Evolutionary conservation across 2,797 vertebrate species (phyloP), one percentile per base, ranked within the genome.

Genomic region (Macropus fuliginosus): DNA sequence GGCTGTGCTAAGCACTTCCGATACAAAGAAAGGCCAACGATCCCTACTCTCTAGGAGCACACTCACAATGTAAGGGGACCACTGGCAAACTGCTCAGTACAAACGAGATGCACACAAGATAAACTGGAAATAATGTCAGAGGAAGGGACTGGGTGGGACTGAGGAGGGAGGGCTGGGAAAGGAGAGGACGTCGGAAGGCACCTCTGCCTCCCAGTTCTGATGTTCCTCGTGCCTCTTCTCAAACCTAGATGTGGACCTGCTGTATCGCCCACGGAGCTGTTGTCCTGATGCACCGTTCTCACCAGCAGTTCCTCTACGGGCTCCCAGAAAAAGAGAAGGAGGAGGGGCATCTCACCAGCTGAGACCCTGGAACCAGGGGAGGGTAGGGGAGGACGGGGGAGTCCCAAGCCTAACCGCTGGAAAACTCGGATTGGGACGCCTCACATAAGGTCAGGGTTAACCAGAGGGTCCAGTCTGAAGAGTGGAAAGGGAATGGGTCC

Each of bases 191-290:
- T 10, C 40, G 5, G 52, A 1, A 11, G 31, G 6, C 31, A 6
- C 0, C 9, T 24, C 28, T 13, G 12, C 29, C 34, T 55, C 90
- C n/a, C 27, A 54, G 14, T 52, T 46, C 50, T 40, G 52, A 91
- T 55, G 13, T 34, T 27, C 59, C 28, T 11, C n/a, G 14, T 57
- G 40, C 27, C 13, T 94, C 94, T 91, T 11, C 92, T 14, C 3
- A 24, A 50, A 92, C 29, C 0, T 94, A 99, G 99, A 95, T 98
- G 93, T 99, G 99, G 99, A 99, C 98, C 0, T 99, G 99, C 93
- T 98, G 98, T 94, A 95, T 99, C 0, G 97, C 98, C 0, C 99
- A 99, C 0, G 99, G 99, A 95, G 98, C 96, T 2, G 0, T 12
- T 5, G 96, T 96, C 59, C 96, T 99, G 93, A 97, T 95, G 16